These are phyloP conservation scores for Archilochus colubris DNA, from an alignment of 2,113 vertebrate species.

Conservation along the genomic window DNA sequence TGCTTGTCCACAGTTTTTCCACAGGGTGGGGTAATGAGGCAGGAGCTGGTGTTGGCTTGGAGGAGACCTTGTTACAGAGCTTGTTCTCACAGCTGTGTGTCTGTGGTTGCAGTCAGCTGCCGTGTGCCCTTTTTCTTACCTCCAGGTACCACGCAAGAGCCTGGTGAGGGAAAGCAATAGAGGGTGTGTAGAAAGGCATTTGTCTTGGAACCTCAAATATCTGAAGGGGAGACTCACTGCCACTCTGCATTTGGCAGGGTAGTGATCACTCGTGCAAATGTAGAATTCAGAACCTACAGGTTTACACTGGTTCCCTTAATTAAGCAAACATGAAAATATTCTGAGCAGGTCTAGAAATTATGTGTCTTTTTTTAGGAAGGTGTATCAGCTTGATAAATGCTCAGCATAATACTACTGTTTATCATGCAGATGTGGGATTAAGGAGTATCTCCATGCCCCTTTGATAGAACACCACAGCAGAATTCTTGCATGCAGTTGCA, in stretches of 20 bases:
- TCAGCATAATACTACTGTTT: neutral
- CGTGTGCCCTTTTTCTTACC: neutral
- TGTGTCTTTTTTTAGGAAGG: neutral
- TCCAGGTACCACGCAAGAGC: neutral
- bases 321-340: neutral
- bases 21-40: neutral
- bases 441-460: neutral
- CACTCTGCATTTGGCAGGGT: neutral
- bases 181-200: neutral
- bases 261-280: neutral
- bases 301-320: neutral
- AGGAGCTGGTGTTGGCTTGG: neutral
- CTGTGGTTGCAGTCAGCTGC: neutral
- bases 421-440: neutral
- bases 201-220: neutral
- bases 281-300: neutral
- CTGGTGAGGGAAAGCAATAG: rapidly evolving
- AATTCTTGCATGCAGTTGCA: neutral
- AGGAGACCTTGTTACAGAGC: neutral
- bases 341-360: neutral
- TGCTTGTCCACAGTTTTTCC: neutral
- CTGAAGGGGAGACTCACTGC: neutral
- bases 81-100: rapidly evolving
- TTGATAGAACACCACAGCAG: neutral
- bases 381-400: neutral